Evolutionary conservation across 2,888 invertebrate genomes (phyloP), one percentile per base, ranked within the genome.

Genomic region (Meghimatium bilineatum): DNA sequence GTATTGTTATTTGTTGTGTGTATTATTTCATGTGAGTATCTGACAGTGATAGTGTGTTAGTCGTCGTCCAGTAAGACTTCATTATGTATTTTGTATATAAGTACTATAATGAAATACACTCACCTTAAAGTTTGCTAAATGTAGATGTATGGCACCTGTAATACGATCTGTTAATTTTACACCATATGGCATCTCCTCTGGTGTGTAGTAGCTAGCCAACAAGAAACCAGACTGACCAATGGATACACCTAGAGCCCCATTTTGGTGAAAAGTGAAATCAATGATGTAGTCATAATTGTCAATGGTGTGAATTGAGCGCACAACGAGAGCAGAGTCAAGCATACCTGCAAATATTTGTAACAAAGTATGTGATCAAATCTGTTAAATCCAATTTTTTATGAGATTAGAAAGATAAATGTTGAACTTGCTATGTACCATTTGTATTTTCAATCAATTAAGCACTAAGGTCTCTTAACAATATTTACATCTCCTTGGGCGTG

Each of bases 231-330:
- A 90, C 20, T 91, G 88, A 20, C 89, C 63, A 26, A 81, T 49
- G n/a, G 74, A 52, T 14, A 77, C 77, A 17, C 63, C 81, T 36
- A 81, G 32, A 1, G 81, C 81, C 1, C 81, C 81, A 74, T 72
- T 81, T 82, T 91, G 91, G 63, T 91, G 90, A 78, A 92, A 91
- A 23, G 89, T 86, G 32, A 90, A 90, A 79, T 92, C 92, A 38
- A 91, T 82, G 12, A 92, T 86, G 82, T 92, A 92, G 79, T 92
- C 92, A 83, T 92, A 92, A 82, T 92, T 92, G 12, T 85, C 87
- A 12, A 92, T 86, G 10, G 90, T 87, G 12, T 88, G 56, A 17
- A 91, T 89, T 38, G 90, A 89, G 26, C 81, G 69, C 63, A 81
- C 74, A 32, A 82, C 29, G n/a, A 82, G 82, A 3, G 76, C 75